Conservation (phyloP, 2,113 vertebrate species). For the Cnemophilus loriae region DNA sequence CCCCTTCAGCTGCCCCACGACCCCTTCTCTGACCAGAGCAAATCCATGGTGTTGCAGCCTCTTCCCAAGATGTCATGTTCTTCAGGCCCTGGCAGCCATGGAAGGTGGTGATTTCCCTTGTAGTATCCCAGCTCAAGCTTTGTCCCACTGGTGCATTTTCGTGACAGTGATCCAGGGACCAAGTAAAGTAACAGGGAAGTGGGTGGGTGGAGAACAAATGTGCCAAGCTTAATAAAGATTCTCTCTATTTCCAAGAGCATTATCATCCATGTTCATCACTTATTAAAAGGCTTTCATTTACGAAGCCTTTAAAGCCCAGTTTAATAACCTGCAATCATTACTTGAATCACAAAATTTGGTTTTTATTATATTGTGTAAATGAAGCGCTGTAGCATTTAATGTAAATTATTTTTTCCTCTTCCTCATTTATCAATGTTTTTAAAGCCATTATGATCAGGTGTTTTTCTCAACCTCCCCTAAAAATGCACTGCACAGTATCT, state of each 20-base stretch:
- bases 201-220: background rate
- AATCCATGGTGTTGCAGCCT: background rate
- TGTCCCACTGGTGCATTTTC: background rate
- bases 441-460: background rate
- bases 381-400: conserved; percentile 21
- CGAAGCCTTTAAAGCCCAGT: conserved; percentile 38
- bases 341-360: conserved; percentile 45
- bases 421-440: conserved; percentile 4
- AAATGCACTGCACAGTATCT: background rate
- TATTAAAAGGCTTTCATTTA: conserved; percentile 59
- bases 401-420: conserved; percentile 13
- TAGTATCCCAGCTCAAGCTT: background rate
- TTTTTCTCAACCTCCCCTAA: background rate
- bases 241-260: background rate
- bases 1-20: background rate
- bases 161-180: background rate
- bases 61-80: background rate
- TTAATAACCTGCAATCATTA: conserved; percentile 57
- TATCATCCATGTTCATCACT: conserved; percentile 37
- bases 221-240: conserved; percentile 31
- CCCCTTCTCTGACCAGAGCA: background rate
- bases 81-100: background rate
- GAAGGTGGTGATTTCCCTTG: background rate
- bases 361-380: conserved; percentile 46
- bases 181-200: background rate